These are phyloP conservation scores for Micrasema minimum DNA, from an alignment of 1,140 invertebrate genomes.

Conservation along the genomic window DNA sequence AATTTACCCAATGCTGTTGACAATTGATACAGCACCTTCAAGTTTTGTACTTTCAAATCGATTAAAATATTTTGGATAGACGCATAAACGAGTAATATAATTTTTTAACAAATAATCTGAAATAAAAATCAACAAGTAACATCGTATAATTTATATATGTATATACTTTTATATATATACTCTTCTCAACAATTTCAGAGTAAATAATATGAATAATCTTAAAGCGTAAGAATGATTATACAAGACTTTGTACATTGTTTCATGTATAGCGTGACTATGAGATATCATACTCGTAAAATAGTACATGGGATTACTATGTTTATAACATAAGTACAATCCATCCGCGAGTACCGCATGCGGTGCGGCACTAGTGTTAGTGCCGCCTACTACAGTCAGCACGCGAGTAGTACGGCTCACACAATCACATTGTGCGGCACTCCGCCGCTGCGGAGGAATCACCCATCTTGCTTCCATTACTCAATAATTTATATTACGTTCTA, in stretches of 20 bases:
- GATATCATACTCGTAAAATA: slow-evolving; percentile 47
- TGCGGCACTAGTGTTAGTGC: slow-evolving; percentile 32
- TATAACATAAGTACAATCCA: slow-evolving; percentile 54
- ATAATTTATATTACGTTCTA: slow-evolving; percentile 47
- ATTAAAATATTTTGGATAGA: slow-evolving; percentile 54
- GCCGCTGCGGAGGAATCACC: slow-evolving; percentile 14
- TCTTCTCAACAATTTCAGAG: slow-evolving; percentile 53
- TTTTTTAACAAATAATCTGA: slow-evolving; percentile 54
- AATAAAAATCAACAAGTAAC: slow-evolving; percentile 55
- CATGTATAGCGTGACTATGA: slow-evolving; percentile 52
- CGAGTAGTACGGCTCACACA: slow-evolving; percentile 47
- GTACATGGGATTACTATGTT: slow-evolving; percentile 54
- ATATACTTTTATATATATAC: slow-evolving; percentile 49
- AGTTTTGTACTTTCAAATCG: slow-evolving; percentile 55
- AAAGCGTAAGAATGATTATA: slow-evolving; percentile 52
- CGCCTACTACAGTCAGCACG: slow-evolving; percentile 28
- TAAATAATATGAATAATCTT: slow-evolving; percentile 53
- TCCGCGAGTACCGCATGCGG: slow-evolving; percentile 38
- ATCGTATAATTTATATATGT: slow-evolving; percentile 50
- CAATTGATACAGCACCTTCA: slow-evolving; percentile 54
- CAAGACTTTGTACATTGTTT: slow-evolving; percentile 54
- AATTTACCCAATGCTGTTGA: slow-evolving; percentile 54
- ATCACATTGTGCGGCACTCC: slow-evolving; percentile 49
- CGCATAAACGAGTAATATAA: slow-evolving; percentile 54
- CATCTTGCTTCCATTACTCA: slow-evolving; percentile 39